These are phyloP conservation scores for Ceratosolen fusciceps DNA, from an alignment of 1,140 invertebrate genomes.

Conservation along the genomic window DNA sequence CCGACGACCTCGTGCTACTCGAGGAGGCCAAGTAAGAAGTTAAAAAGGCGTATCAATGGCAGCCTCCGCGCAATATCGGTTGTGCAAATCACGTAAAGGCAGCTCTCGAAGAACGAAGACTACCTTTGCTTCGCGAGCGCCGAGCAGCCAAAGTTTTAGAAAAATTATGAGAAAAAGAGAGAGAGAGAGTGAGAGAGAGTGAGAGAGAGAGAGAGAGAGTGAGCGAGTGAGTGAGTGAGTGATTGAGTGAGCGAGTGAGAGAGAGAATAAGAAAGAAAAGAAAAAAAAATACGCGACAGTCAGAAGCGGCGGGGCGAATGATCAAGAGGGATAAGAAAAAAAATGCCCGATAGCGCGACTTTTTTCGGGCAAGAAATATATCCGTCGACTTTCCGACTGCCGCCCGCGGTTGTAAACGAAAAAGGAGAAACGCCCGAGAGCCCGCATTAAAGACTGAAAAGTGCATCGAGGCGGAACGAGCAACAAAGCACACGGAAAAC, in stretches of 20 bases:
- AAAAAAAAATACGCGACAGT: no score
- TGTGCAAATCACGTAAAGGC: conserved; percentile 18
- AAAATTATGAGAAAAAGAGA: conserved; percentile 10
- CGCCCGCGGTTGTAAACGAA: background rate
- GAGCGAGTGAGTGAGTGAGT: no score
- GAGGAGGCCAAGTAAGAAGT: conserved; percentile 82
- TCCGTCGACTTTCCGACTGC: background rate
- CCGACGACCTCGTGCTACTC: conserved; percentile 90
- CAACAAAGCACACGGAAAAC: conserved; percentile 21
- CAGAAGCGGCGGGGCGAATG: background rate
- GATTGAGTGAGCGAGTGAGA: no score
- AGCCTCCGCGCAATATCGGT: conserved; percentile 13
- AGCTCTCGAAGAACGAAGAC: conserved; percentile 48
- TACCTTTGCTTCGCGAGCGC: conserved; percentile 31
- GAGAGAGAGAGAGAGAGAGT: no score
- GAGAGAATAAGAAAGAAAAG: no score
- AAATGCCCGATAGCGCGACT: conserved; percentile 9
- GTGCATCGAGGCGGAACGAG: conserved; percentile 35
- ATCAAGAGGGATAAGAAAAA: background rate
- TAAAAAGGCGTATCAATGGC: conserved; percentile 28
- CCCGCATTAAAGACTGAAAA: conserved; percentile 44
- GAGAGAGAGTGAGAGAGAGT: no score
- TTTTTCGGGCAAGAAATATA: conserved; percentile 9
- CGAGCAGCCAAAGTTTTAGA: conserved; percentile 48
- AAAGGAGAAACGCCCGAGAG: conserved; percentile 28